These are phyloP conservation scores for Saiga tatarica DNA, from an alignment of 2,113 vertebrate genomes.

Conservation along the genomic window DNA sequence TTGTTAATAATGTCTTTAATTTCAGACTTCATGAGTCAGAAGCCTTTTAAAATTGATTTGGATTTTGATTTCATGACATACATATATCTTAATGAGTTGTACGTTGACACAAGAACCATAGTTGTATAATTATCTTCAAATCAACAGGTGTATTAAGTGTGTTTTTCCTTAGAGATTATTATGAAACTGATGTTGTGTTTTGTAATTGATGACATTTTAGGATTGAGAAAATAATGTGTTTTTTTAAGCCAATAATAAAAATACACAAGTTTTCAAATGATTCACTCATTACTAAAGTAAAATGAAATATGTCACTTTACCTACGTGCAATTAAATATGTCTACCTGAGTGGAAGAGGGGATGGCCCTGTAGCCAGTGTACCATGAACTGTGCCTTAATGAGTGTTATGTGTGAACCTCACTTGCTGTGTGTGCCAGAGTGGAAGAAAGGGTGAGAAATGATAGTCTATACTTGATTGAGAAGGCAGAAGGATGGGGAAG, in stretches of 20 bases:
- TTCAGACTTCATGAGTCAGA: slow-evolving; percentile 14
- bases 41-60: neutral
- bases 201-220: slow-evolving; percentile 4
- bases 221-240: neutral
- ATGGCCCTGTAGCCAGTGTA: neutral
- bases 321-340: neutral
- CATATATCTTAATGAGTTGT: neutral
- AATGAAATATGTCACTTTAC: neutral
- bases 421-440: neutral
- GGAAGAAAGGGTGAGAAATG: neutral
- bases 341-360: neutral
- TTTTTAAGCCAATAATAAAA: neutral
- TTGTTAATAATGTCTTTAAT: neutral
- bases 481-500: neutral
- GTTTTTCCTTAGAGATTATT: neutral
- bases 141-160: neutral
- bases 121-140: neutral
- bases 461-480: neutral
- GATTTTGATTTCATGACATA: neutral
- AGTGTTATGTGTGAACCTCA: neutral
- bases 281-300: neutral
- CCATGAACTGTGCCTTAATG: neutral
- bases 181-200: slow-evolving; percentile 16
- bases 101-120: neutral
- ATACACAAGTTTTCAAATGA: neutral